These are phyloP conservation scores for Bothrops jararaca DNA, from an alignment of 2,113 vertebrate species.

Conservation along the genomic window DNA sequence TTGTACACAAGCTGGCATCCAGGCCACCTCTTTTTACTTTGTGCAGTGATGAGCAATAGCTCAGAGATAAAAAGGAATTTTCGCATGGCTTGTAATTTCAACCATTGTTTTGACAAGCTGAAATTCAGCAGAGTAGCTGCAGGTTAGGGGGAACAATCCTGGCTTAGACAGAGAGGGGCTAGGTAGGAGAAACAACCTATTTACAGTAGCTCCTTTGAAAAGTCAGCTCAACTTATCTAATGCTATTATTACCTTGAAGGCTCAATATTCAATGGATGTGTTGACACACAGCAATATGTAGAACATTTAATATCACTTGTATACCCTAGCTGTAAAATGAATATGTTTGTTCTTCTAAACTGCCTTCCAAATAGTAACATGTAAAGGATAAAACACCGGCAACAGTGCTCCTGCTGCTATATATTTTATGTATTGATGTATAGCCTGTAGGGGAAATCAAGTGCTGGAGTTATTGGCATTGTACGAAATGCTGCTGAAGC, in stretches of 20 bases:
- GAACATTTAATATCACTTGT: background rate
- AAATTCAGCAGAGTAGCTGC: background rate
- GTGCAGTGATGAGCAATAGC: background rate
- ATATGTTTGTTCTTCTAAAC: background rate
- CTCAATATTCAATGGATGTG: background rate
- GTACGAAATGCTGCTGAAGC: background rate
- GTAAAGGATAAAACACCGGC: background rate
- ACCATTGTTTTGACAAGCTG: background rate
- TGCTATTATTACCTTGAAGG: background rate
- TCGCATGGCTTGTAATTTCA: background rate
- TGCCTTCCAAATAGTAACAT: background rate
- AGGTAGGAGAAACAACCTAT: background rate
- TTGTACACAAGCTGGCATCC: background rate
- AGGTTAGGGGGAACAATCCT: background rate
- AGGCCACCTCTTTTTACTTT: too few relatives aligned
- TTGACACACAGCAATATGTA: background rate
- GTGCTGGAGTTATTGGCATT: background rate
- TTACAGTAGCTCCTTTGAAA: background rate
- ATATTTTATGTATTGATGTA: background rate
- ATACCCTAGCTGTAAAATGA: background rate
- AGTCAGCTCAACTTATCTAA: background rate
- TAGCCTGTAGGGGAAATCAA: background rate
- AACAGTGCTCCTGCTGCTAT: background rate
- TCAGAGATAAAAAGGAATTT: background rate
- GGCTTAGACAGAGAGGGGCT: background rate